phyloP scores from a whole-genome alignment of 2,888 invertebrate species.

The Pterostichus madidus region DNA sequence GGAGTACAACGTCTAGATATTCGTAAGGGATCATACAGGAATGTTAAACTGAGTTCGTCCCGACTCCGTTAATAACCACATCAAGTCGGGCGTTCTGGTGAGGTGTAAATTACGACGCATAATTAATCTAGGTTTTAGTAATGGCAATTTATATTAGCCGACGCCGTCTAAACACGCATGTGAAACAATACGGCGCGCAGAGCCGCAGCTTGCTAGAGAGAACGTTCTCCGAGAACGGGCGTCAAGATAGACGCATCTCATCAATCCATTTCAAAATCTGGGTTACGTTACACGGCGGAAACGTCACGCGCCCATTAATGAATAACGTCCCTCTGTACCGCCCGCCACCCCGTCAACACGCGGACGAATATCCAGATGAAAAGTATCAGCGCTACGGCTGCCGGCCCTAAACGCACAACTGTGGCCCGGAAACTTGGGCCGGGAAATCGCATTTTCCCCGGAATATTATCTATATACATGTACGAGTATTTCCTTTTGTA shows the following conservation, averaged over 20 bases:
- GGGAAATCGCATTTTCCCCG: conserved; percentile 28
- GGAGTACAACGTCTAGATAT: conserved; percentile 31
- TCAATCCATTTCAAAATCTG: conserved; percentile 66
- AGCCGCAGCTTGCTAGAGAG: neutral
- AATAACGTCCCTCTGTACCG: conserved; percentile 24
- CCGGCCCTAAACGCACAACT: conserved; percentile 6
- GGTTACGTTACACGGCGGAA: conserved; percentile 56
- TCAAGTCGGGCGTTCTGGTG: conserved; percentile 53
- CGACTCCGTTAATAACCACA: conserved; percentile 55
- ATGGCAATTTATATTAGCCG: conserved; percentile 65
- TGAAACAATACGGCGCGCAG: conserved; percentile 42
- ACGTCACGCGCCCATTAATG: conserved; percentile 57
- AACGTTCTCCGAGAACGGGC: neutral
- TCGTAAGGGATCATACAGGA: conserved; percentile 37
- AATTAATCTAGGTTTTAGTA: conserved; percentile 67
- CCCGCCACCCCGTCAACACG: neutral
- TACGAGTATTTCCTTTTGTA: conserved; percentile 25
- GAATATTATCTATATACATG: conserved; percentile 44
- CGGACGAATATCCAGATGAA: neutral
- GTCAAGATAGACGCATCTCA: conserved; percentile 63
- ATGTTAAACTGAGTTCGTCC: conserved; percentile 23
- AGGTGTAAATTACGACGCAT: conserved; percentile 67
- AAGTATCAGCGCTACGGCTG: neutral
- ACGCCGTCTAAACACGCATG: conserved; percentile 55
- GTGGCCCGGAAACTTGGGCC: conserved; percentile 5